Evolutionary conservation across 1,140 invertebrate species (phyloP).

Genomic region (Pteromalus puparum): DNA sequence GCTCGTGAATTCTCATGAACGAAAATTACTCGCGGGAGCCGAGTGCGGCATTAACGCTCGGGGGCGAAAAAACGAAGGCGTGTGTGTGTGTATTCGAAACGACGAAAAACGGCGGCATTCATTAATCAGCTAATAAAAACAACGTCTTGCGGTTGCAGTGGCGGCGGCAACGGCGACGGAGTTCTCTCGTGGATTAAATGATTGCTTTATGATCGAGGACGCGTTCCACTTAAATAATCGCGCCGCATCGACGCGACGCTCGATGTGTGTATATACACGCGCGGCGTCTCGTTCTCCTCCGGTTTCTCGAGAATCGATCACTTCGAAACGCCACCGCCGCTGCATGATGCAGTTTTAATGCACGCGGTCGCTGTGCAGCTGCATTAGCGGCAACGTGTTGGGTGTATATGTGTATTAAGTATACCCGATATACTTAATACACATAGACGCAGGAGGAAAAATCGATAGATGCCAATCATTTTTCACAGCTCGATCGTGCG

Average conservation of each 20-base stretch:
- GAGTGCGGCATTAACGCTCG: no score
- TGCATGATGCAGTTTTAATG: not conserved
- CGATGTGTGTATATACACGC: not conserved
- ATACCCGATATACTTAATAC: not conserved
- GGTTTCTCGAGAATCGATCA: no score
- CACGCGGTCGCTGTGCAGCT: no score
- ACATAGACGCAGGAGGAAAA: not conserved
- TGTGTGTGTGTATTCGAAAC: not conserved
- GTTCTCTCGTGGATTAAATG: slow-evolving; percentile 32
- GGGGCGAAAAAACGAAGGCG: not conserved
- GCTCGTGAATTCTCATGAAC: not conserved
- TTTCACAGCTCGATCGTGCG: not conserved
- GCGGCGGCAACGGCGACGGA: no score
- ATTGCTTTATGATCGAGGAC: slow-evolving; percentile 46
- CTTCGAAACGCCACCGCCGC: no score
- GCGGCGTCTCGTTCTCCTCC: not conserved
- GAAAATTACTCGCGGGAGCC: not conserved
- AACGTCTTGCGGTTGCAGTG: not conserved
- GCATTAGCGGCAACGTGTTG: not conserved
- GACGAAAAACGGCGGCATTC: not conserved
- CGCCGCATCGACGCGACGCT: not conserved
- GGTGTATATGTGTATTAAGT: not conserved
- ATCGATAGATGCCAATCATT: slow-evolving; percentile 31
- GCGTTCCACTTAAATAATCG: slow-evolving; percentile 47
- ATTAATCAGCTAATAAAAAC: slow-evolving; percentile 41